These are phyloP conservation scores for Oenanthe melanoleuca DNA, from an alignment of 2,113 vertebrate species.

Conservation along the genomic window DNA sequence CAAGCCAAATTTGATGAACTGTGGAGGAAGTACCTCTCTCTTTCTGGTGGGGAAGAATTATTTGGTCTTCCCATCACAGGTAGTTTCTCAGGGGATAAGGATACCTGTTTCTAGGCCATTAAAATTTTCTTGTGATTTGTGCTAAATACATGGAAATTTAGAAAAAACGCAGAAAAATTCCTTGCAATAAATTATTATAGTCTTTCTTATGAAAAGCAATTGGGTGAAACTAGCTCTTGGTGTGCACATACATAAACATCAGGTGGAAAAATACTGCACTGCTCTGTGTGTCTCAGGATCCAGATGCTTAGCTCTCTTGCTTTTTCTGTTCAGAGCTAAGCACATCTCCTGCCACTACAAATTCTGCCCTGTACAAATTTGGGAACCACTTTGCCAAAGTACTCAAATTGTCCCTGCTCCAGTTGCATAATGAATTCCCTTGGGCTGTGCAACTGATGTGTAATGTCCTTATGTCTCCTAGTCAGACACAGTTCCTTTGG, in stretches of 20 bases:
- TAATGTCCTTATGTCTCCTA: neutral
- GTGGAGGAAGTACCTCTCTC: conserved; percentile 80
- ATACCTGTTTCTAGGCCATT: neutral
- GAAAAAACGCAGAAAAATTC: neutral
- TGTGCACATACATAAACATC: neutral
- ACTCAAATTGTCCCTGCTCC: neutral
- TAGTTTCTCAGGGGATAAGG: neutral
- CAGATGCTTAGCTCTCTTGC: neutral
- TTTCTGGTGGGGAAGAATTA: conserved; percentile 81
- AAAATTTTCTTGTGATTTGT: neutral
- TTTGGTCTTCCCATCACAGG: conserved; percentile 83
- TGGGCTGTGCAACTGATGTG: neutral
- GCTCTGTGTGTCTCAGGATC: neutral
- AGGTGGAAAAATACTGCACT: neutral
- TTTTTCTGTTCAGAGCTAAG: neutral
- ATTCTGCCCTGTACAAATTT: neutral
- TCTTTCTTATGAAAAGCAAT: neutral
- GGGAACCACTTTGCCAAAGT: neutral
- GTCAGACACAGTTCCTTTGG: neutral
- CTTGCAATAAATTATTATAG: neutral
- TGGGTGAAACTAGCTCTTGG: neutral
- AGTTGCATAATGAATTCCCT: neutral
- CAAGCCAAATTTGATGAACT: conserved; percentile 82
- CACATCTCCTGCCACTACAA: neutral
- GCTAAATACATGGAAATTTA: neutral